phyloP scores from a whole-genome alignment of 2,888 invertebrate species.

The Chaetogeoica ovagalla region DNA sequence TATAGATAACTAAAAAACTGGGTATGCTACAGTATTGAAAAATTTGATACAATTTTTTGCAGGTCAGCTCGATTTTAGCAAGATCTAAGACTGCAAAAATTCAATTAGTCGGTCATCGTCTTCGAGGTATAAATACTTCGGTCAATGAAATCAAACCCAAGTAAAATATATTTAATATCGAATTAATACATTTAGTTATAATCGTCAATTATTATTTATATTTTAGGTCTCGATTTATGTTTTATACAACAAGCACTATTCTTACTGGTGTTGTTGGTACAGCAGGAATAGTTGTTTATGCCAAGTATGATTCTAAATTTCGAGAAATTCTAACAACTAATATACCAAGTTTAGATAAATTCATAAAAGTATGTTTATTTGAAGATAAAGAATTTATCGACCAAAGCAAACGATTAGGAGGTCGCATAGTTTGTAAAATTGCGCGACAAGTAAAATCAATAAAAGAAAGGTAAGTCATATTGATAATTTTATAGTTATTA shows the following conservation, averaged over 20 bases:
- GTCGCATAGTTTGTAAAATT: constrained; percentile 36
- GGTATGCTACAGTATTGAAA: background rate
- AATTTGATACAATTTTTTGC: background rate
- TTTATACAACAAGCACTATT: constrained; percentile 58
- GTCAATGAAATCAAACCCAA: constrained; percentile 37
- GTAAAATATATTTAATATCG: background rate
- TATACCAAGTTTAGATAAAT: constrained; percentile 68
- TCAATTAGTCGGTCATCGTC: background rate
- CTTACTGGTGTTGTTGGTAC: constrained; percentile 62
- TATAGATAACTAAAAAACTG: background rate
- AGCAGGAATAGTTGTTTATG: constrained; percentile 63
- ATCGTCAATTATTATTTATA: background rate
- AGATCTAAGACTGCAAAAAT: background rate
- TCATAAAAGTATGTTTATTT: constrained; percentile 68
- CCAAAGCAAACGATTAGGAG: constrained; percentile 19
- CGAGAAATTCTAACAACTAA: constrained; percentile 69
- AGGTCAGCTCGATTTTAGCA: constrained; percentile 22
- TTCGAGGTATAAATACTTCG: constrained; percentile 25
- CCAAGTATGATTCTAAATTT: constrained; percentile 70
- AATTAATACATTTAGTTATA: background rate
- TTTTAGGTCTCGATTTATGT: constrained; percentile 39
- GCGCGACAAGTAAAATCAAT: constrained; percentile 33
- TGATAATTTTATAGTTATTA: no score
- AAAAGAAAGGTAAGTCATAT: constrained; percentile 32
- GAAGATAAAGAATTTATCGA: constrained; percentile 59